Conservation (phyloP, 53 echinoderm and acorn worm genomes). For the Arbacia lixula region DNA sequence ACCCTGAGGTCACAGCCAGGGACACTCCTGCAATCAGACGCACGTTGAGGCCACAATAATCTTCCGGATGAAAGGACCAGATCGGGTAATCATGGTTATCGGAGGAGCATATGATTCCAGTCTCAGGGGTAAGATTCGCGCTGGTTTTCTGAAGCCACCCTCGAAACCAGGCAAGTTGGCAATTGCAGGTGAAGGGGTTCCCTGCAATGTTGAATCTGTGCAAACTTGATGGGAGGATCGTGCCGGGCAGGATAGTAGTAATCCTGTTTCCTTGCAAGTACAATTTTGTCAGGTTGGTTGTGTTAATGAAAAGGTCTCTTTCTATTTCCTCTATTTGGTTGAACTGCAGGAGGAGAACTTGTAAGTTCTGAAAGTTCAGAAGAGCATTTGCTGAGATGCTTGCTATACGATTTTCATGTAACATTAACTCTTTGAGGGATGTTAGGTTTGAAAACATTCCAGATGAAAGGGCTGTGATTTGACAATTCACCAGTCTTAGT, state of each 20-base stretch:
- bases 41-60: conserved; percentile 17
- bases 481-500: background rate
- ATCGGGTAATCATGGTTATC: background rate
- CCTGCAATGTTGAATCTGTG: background rate
- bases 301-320: background rate
- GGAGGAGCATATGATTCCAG: background rate
- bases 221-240: background rate
- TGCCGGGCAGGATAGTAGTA: background rate
- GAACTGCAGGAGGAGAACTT: background rate
- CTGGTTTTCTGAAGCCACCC: background rate
- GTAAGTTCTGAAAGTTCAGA: background rate
- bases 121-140: background rate
- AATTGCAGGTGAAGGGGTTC: background rate
- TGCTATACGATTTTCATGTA: background rate
- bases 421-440: background rate
- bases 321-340: background rate
- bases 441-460: background rate
- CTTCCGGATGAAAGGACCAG: conserved; percentile 5
- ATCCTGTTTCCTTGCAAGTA: background rate
- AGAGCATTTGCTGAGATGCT: background rate
- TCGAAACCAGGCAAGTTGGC: conserved; percentile 3
- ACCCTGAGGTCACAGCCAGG: background rate
- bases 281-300: background rate
- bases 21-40: background rate
- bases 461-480: background rate